Conservation (phyloP, 2,113 vertebrate species). For the Oenanthe melanoleuca region DNA sequence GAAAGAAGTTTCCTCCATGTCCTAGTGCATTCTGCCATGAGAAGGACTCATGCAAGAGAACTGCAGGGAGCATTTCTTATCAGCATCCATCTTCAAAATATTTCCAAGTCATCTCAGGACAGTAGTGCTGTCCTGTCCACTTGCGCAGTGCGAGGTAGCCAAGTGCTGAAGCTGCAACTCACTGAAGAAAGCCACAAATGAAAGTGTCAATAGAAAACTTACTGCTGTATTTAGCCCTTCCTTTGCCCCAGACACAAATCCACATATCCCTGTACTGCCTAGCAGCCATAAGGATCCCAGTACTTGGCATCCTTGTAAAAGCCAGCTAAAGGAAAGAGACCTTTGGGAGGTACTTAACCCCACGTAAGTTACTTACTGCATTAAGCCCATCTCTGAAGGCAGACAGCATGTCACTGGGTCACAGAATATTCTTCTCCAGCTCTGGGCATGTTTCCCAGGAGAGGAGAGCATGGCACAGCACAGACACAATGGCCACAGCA, state of each 20-base stretch:
- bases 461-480: neutral
- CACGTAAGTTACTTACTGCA: neutral
- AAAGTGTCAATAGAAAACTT: neutral
- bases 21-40: neutral
- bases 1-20: neutral
- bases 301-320: neutral
- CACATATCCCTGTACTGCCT: neutral
- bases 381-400: neutral
- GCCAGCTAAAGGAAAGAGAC: neutral
- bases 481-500: neutral
- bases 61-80: neutral
- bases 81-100: neutral
- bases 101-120: constrained; percentile 19
- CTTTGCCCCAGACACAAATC: neutral
- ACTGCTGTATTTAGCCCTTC: neutral
- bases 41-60: neutral
- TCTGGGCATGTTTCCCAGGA: neutral
- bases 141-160: neutral
- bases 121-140: neutral
- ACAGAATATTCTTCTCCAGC: neutral
- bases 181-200: neutral
- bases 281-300: neutral
- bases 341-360: neutral
- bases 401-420: neutral
- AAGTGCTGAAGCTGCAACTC: constrained; percentile 56